Base-by-base conservation (phyloP, 2,888 invertebrate genomes). In the Ametastegia equiseti region DNA sequence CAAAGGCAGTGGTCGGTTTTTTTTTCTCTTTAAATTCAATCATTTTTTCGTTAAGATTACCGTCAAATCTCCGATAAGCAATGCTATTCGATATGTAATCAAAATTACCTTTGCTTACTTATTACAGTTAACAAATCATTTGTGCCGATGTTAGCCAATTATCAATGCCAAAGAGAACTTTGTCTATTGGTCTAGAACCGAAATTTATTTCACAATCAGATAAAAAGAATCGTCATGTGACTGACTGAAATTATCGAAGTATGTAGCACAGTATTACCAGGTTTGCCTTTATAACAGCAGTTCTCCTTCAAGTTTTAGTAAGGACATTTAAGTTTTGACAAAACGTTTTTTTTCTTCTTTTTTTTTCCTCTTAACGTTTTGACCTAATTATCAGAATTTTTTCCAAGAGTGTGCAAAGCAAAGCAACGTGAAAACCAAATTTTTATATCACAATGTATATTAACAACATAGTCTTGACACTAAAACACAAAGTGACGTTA, bases 71-170 rank as follows among this genome's bases (percentile, higher is more conserved):
- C 23, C 11, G 33, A 23, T 1, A 45, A 45, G n/a, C n/a, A 69
- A 45, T 69, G 23, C 27, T 69, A 11, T 45, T 69, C 45, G 30
- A 71, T 47, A 47, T 71, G 27, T 19, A 19, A 30, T 47, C 45
- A 27, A 27, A 71, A 45, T 47, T 45, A 45, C n/a, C n/a, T n/a
- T n/a, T 71, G 30, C 30, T 47, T 19, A 54, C 19, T 36, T 19
- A 23, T 75, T 50, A 23, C 23, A 45, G 50, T 54, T 27, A 36
- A 54, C 19, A 23, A 71, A 71, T 71, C 27, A 54, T 36, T 75
- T 75, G 75, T 75, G 75, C 75, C 73, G 50, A 73, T 73, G 33
- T 73, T 73, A 50, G 27, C 33, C 11, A 15, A 50, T 73, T 47
- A 33, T 50, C 50, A 47, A 42, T 42, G 36, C 69, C 71, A 47